Conservation (phyloP, 2,888 invertebrate genomes). For the Meliscaeva auricollis region DNA sequence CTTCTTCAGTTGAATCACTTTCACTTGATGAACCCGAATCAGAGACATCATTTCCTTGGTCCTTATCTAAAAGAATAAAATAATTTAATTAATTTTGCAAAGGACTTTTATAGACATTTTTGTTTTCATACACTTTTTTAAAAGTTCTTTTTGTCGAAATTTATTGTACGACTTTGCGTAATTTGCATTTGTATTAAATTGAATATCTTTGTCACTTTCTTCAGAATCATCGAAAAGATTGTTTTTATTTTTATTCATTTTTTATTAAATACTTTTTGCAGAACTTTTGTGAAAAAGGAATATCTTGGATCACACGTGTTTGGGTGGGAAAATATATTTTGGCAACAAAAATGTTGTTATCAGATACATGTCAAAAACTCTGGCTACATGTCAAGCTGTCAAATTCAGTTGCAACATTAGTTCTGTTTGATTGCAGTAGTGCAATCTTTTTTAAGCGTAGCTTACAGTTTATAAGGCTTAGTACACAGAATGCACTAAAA, state of each 20-base stretch:
- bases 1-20: constrained; percentile 81
- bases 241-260: constrained; percentile 83
- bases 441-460: no score
- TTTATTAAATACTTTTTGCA: constrained; percentile 44
- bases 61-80: constrained; percentile 79
- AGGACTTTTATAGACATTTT: background rate
- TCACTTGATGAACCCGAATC: constrained; percentile 81
- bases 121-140: constrained; percentile 89
- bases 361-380: background rate
- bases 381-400: background rate
- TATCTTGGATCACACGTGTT: constrained; percentile 12
- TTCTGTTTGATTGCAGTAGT: background rate
- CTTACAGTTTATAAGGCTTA: no score
- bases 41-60: constrained; percentile 80
- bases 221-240: constrained; percentile 86
- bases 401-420: background rate
- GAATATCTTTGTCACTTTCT: constrained; percentile 84
- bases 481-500: no score
- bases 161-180: constrained; percentile 94
- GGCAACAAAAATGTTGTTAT: constrained; percentile 2
- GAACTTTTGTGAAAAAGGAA: background rate
- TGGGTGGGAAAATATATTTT: background rate
- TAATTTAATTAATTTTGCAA: background rate
- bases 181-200: constrained; percentile 89
- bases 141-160: constrained; percentile 94